phyloP scores from a whole-genome alignment of 2,797 vertebrate species.

The Falco novaeseelandiae region DNA sequence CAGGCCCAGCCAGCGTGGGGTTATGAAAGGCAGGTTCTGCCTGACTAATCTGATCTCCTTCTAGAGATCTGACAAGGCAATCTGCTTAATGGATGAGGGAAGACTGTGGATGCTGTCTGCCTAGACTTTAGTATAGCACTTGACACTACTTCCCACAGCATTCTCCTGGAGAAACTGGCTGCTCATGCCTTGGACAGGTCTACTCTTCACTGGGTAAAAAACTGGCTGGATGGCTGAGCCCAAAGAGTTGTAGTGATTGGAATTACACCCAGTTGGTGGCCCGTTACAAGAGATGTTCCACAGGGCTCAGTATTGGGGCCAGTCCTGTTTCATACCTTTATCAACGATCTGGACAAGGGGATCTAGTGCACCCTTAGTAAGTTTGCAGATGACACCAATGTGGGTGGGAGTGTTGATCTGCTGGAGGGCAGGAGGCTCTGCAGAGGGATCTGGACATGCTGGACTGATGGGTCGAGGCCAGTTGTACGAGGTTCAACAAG shows the following conservation, averaged over 20 bases:
- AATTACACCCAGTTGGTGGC: not conserved
- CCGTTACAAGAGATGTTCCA: not conserved
- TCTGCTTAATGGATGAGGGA: too few relatives aligned
- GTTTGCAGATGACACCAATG: too few relatives aligned
- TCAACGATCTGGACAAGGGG: too few relatives aligned
- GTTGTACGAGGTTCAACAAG: too few relatives aligned
- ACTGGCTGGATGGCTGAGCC: not conserved
- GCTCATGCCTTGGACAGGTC: not conserved
- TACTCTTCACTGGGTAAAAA: not conserved
- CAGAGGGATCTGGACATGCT: not conserved
- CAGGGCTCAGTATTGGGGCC: not conserved
- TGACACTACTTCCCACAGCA: too few relatives aligned
- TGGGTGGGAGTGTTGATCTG: not conserved
- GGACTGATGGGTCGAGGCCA: not conserved
- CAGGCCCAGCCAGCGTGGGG: too few relatives aligned
- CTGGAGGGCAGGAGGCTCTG: rapidly evolving
- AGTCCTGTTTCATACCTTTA: not conserved
- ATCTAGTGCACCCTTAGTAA: too few relatives aligned
- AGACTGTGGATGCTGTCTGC: too few relatives aligned
- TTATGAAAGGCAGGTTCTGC: too few relatives aligned
- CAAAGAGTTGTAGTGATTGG: not conserved
- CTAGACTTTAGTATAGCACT: too few relatives aligned
- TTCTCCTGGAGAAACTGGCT: not conserved
- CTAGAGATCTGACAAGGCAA: too few relatives aligned
- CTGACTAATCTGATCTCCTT: too few relatives aligned